Base-by-base conservation (phyloP, 2,113 vertebrate species). In the Alces alces region DNA sequence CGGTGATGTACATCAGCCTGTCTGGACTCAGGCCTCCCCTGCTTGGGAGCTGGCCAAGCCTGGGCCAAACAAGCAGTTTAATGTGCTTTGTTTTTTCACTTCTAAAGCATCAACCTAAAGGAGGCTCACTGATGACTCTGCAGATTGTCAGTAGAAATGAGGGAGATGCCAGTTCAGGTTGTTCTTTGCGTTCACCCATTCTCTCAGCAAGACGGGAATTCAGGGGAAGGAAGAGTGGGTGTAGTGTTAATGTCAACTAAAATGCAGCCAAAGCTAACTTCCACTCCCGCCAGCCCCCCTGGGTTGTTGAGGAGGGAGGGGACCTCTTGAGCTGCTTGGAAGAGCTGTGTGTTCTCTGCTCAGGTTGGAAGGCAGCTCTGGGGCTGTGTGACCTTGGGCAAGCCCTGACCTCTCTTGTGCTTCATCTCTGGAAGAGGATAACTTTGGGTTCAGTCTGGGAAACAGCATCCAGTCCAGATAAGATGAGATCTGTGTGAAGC, bases 201-300 rank as follows among this genome's bases (percentile, higher is more conserved):
- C 43, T 92, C 95, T 52, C 91, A 21, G 7, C 8, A n/a, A 58
- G 91, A 70, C 47, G 33, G 86, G 96, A 28, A 57, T 61, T 66
- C 86, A 28, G 96, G 87, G 66, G 80, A 90, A 93, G 92, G 89
- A 86, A 93, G 92, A 66, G 86, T 54, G 89, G 52, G 89, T 23
- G 78, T 80, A 13, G 15, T 36, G 87, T 89, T 33, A 8, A 79
- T 3, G 9, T 45, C 91, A 76, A 27, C 50, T 54, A 33, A 47
- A 30, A 85, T 6, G 27, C 84, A 95, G 86, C 96, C 89, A 78
- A 78, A 86, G 79, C 89, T 60, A 55, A 78, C 92, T 61, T 52
- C 83, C 47, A 52, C 23, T 23, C 82, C 66, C 2, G 0, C 4
- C 7, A 14, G 54, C 86, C 33, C 30, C 43, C 2, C 23, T 17